These are phyloP conservation scores for Pyrrhia umbra DNA, from an alignment of 2,888 invertebrate genomes.

Conservation along the genomic window DNA sequence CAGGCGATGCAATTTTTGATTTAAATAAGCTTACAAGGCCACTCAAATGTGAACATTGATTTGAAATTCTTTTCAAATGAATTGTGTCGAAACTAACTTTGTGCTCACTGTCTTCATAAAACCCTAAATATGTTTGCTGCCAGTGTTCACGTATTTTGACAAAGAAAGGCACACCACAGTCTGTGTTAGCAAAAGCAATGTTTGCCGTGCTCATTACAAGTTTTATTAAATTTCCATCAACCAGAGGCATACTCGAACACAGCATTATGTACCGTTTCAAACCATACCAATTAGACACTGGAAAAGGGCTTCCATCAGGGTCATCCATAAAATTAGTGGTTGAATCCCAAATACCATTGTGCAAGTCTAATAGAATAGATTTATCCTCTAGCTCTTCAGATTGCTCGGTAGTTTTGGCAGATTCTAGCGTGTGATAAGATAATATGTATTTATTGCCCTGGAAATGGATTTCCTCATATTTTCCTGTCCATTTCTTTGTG, in stretches of 20 bases:
- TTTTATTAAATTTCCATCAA: constrained; percentile 93
- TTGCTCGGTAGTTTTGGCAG: constrained; percentile 66
- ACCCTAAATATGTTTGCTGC: constrained; percentile 95
- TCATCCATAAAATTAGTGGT: constrained; percentile 83
- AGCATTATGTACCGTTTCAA: constrained; percentile 95
- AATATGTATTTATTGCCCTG: constrained; percentile 77
- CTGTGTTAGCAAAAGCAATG: constrained; percentile 95
- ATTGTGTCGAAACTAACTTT: constrained; percentile 97
- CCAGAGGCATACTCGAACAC: constrained; percentile 91
- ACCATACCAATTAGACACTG: constrained; percentile 94
- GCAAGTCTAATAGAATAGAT: constrained; percentile 87
- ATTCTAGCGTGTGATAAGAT: constrained; percentile 77
- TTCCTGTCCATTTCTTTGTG: constrained; percentile 84
- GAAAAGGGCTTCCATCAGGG: constrained; percentile 87
- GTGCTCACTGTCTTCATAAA: constrained; percentile 94
- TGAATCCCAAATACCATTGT: constrained; percentile 83
- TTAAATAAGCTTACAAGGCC: constrained; percentile 96
- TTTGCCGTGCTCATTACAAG: constrained; percentile 94
- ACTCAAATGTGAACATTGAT: constrained; percentile 95
- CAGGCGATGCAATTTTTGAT: constrained; percentile 94
- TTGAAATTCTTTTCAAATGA: constrained; percentile 94
- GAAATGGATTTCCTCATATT: constrained; percentile 82
- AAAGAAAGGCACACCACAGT: constrained; percentile 95
- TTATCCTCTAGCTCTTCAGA: constrained; percentile 85
- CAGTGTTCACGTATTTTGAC: constrained; percentile 95